phyloP scores from a whole-genome alignment of 2,113 vertebrate genomes.

The Cryptomyrus ogoouensis region DNA sequence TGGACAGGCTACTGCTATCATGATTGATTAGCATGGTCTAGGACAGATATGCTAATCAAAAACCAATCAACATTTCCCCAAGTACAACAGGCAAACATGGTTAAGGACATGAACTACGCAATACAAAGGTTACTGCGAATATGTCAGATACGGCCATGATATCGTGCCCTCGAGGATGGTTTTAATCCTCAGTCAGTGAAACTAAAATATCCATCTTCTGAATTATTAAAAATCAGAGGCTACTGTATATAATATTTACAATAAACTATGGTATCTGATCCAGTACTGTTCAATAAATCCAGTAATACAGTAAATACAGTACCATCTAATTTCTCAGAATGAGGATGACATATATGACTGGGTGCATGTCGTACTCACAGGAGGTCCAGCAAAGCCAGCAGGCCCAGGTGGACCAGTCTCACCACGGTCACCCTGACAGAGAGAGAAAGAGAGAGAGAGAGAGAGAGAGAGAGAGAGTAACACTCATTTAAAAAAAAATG shows the following conservation, averaged over 20 bases:
- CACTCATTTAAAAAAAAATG: not conserved
- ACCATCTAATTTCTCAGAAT: not conserved
- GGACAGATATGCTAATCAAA: not conserved
- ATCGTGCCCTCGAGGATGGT: not conserved
- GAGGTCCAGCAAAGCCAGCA: constrained; percentile 91
- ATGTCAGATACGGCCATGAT: not conserved
- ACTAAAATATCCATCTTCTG: not conserved
- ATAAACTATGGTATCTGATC: not conserved
- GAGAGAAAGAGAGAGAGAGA: not conserved
- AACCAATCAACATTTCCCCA: not conserved
- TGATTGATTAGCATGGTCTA: not conserved
- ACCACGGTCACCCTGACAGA: constrained; percentile 80
- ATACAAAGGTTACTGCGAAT: not conserved
- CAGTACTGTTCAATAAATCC: not conserved
- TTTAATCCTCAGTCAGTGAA: not conserved
- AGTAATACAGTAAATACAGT: not conserved
- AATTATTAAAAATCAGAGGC: not conserved
- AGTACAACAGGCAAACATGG: not conserved
- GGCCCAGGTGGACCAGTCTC: constrained; percentile 85
- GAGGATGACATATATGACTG: not conserved
- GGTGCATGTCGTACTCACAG: constrained; percentile 68
- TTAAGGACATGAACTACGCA: not conserved
- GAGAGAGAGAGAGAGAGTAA: constrained; percentile 17
- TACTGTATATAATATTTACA: not conserved
- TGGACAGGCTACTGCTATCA: not conserved